These are phyloP conservation scores for Ceyx margarethae DNA, from an alignment of 2,113 vertebrate species.

Conservation along the genomic window DNA sequence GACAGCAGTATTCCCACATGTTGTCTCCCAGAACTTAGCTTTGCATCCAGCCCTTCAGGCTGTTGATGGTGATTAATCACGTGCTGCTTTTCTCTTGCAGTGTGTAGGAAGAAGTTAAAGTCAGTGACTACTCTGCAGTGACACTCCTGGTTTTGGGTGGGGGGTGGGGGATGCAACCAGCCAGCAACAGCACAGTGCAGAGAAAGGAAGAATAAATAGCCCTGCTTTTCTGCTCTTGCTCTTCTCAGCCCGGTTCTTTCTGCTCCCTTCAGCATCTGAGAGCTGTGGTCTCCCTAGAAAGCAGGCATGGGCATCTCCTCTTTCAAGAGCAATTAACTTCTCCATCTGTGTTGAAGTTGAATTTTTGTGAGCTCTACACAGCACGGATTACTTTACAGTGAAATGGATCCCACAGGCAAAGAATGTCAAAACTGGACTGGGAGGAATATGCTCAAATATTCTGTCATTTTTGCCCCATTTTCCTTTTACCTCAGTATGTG, in stretches of 20 bases:
- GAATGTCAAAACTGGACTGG: neutral
- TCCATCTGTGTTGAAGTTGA: neutral
- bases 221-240: neutral
- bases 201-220: neutral
- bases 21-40: neutral
- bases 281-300: neutral
- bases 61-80: neutral
- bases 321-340: neutral
- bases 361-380: neutral
- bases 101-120: conserved; percentile 41
- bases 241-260: neutral
- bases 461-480: neutral
- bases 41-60: neutral
- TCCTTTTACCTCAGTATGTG: neutral
- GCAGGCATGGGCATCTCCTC: neutral
- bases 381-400: neutral
- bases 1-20: neutral
- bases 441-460: neutral
- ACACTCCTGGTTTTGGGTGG: neutral
- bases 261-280: neutral
- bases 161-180: neutral
- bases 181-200: neutral
- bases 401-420: neutral
- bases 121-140: neutral
- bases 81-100: neutral